Evolutionary conservation across 2,797 vertebrate species (phyloP), one percentile per base, ranked within the genome.

Genomic region (Sebastes taczanowskii): DNA sequence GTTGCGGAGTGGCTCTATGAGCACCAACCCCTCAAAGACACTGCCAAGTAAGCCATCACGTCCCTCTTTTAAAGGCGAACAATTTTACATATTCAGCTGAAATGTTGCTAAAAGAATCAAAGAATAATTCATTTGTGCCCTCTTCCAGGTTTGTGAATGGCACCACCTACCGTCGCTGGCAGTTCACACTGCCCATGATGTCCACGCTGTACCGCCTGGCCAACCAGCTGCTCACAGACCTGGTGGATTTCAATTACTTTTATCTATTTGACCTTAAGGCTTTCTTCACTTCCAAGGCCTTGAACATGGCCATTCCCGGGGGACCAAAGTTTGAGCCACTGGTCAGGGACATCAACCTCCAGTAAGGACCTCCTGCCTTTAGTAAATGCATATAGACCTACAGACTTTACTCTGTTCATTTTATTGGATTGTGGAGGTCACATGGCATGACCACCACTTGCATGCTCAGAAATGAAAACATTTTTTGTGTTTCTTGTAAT

Each of bases 141-240:
- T 62, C 25, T 53, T 61, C 42, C 71, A 99, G 99, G 84, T 99
- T 97, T 29, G 98, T 99, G 20, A 99, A 99, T 0, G 99, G 99
- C 49, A 98, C 98, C 71, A 99, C 99, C 0, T 99, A 99, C 89
- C 97, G 99, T 75, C 98, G 98, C 27, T 99, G 98, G 99, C 99
- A 99, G 92, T 99, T 99, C 91, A 98, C 98, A 0, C 94, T 99
- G 16, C 99, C 99, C 0, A 99, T 99, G 98, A 99, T 99, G 99
- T 99, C 99, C 63, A 99, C 99, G 0, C 93, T 99, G 29, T 99
- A 99, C 88, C 97, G 99, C 10, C 86, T 99, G 92, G 99, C 99
- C 83, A 99, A 99, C 90, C 99, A 99, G 93, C 96, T 99, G 67
- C 94, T 99, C 72, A 99, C 99, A 0, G 99, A 99, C 88, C 93